Base-by-base conservation (phyloP, 2,888 invertebrate species). In the Tetramorium bicarinatum region DNA sequence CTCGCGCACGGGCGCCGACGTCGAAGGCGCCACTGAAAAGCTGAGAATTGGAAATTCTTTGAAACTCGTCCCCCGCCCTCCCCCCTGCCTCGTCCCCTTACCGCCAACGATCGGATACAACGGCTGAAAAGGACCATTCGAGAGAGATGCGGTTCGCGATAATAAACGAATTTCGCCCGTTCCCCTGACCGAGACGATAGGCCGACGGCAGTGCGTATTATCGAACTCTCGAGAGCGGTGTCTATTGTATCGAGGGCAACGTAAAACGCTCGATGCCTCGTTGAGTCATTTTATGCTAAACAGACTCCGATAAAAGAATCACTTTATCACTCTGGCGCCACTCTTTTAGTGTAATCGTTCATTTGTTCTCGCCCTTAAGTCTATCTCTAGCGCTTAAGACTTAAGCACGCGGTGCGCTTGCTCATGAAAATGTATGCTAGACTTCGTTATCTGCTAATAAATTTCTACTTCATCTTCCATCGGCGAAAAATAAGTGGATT, bases 21-120 rank as follows among this genome's bases (percentile, higher is more conserved):
- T 84, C 89, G 89, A 89, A 87, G 82, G 81, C 84, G 88, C 86
- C 88, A 71, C 82, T 91, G 91, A 92, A 92, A 91, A 90, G 91
- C 89, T 86, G 90, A 92, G 91, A 93, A 92, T 91, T 92, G 89
- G 87, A 92, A 91, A 91, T 92, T 93, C 93, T 93, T 93, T 92
- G 90, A 88, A 91, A 91, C 86, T 64, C 77, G 66, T 49, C 82
- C 54, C 85, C 25, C 66, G 66, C 76, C 80, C 85, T 34, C 66
- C 69, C 76, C 80, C 66, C 82, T 59, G 25, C 44, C 64, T 76
- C 62, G 52, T 59, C 66, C 62, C 25, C 66, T 82, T 85, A 75
- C 76, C 85, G 83, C 85, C 84, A 85, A 82, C 85, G 85, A 80
- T 77, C 87, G 87, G 85, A 86, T 87, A 87, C 87, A 69, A 54